Conservation (phyloP, 2,113 vertebrate species). For the Thalassoma bifasciatum region DNA sequence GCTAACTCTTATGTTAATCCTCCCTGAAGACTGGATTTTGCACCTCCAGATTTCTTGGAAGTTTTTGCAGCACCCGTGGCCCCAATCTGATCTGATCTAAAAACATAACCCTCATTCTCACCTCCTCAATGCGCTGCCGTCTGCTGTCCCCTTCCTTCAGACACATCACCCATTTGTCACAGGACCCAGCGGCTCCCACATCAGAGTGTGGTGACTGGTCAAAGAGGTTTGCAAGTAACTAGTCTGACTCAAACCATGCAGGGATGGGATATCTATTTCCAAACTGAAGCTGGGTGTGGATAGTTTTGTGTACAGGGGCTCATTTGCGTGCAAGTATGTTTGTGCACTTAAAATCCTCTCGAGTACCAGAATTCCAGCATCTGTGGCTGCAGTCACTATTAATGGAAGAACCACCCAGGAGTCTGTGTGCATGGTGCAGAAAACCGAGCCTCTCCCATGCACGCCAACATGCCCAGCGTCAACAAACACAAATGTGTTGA, state of each 20-base stretch:
- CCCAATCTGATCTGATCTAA: conserved; percentile 49
- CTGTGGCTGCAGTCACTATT: conserved; percentile 18
- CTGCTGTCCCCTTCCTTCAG: conserved; percentile 22
- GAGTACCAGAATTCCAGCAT: conserved; percentile 33
- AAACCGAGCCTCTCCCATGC: conserved; percentile 45
- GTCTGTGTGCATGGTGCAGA: conserved; percentile 8
- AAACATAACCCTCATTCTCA: conserved; percentile 55
- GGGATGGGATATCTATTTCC: not conserved
- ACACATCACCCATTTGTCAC: conserved; percentile 12
- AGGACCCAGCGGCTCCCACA: conserved; percentile 21
- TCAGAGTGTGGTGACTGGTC: conserved; percentile 35
- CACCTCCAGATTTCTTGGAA: conserved; percentile 45
- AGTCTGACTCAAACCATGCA: not conserved
- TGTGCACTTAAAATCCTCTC: conserved; percentile 24
- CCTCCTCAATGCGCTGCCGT: conserved; percentile 13
- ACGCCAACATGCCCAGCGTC: conserved; percentile 58
- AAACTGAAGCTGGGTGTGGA: not conserved
- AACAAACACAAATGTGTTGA: conserved; percentile 58
- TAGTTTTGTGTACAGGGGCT: conserved; percentile 5
- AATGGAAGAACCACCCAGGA: conserved; percentile 63
- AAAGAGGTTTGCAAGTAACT: conserved; percentile 9
- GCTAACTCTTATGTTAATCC: conserved; percentile 48
- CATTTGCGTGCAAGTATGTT: conserved; percentile 42
- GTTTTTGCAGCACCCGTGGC: conserved; percentile 18
- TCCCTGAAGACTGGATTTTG: conserved; percentile 50